A percentile compares a stretch with the other conserved stretches of the same genome.
Conservation (phyloP, 2,888 invertebrate species). For the Pseudanteris insignis region DNA sequence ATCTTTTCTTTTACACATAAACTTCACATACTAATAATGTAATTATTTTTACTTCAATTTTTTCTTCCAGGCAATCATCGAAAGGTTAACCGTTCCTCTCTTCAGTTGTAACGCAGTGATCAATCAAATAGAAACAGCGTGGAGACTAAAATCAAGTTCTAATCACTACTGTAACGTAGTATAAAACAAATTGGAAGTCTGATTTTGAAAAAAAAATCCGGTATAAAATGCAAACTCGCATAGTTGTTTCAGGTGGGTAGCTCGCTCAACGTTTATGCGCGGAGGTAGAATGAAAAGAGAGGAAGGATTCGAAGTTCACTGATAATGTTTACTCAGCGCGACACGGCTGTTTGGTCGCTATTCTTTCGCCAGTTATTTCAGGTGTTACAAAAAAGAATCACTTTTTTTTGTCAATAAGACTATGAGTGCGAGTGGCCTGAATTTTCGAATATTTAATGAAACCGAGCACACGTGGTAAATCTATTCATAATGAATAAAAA, state of each 20-base stretch:
- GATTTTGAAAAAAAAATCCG: too few species aligned
- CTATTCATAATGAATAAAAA: slow-evolving; percentile 1
- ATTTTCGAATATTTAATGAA: slow-evolving; percentile 37
- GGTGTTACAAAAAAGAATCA: slow-evolving; percentile 52
- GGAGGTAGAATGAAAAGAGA: slow-evolving; percentile 33
- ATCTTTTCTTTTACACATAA: too few species aligned
- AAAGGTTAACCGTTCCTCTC: too few species aligned
- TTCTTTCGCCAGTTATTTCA: slow-evolving; percentile 58
- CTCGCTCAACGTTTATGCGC: slow-evolving; percentile 11
- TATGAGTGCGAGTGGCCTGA: slow-evolving; percentile 44
- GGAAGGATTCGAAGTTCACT: slow-evolving; percentile 49
- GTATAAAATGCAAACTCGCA: too few species aligned
- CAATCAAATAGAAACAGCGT: too few species aligned
- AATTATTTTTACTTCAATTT: too few species aligned
- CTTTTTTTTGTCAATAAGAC: slow-evolving; percentile 53
- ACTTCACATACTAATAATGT: too few species aligned
- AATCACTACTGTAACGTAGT: too few species aligned
- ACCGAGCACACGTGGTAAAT: slow-evolving; percentile 1
- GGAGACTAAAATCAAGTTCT: too few species aligned
- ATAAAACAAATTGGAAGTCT: too few species aligned
- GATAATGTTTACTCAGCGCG: slow-evolving; percentile 56
- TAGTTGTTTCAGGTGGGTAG: slow-evolving; percentile 44
- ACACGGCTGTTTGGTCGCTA: slow-evolving; percentile 57
- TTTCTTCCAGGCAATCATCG: too few species aligned
- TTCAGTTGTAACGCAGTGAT: too few species aligned